These are phyloP conservation scores for Nomia melanderi DNA, from an alignment of 1,140 invertebrate species.

Conservation along the genomic window DNA sequence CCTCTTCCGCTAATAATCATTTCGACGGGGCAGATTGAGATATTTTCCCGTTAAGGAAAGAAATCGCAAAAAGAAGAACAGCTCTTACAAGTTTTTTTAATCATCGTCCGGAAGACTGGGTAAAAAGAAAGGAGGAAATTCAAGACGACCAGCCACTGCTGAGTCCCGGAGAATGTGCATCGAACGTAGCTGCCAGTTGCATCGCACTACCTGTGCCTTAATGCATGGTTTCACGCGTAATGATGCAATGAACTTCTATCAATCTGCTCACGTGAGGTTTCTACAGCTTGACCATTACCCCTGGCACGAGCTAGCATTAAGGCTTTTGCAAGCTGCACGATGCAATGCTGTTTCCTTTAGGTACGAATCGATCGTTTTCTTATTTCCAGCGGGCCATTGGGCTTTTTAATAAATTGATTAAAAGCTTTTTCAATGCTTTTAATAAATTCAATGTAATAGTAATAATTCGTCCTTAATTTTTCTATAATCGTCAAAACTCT, in stretches of 20 bases:
- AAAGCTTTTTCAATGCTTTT: no score
- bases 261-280: conserved; percentile 52
- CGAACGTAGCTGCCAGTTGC: conserved; percentile 21
- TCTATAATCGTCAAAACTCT: no score
- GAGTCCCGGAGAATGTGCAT: conserved; percentile 19
- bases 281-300: conserved; percentile 28
- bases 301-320: neutral
- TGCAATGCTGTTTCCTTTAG: no score
- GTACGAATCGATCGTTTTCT: no score
- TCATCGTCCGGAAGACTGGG: neutral
- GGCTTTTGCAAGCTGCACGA: conserved; percentile 19
- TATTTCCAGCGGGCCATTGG: no score
- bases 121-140: neutral
- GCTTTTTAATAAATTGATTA: no score
- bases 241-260: conserved; percentile 58
- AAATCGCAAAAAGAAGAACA: neutral
- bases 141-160: conserved; percentile 16
- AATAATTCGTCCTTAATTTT: no score
- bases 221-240: conserved; percentile 57
- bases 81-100: neutral
- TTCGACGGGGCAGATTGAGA: neutral
- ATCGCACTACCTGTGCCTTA: conserved; percentile 40
- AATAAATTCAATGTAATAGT: no score
- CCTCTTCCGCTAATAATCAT: neutral
- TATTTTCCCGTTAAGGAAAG: neutral